These are phyloP conservation scores for Puffinus mauretanicus DNA, from an alignment of 2,113 vertebrate genomes.

Conservation along the genomic window DNA sequence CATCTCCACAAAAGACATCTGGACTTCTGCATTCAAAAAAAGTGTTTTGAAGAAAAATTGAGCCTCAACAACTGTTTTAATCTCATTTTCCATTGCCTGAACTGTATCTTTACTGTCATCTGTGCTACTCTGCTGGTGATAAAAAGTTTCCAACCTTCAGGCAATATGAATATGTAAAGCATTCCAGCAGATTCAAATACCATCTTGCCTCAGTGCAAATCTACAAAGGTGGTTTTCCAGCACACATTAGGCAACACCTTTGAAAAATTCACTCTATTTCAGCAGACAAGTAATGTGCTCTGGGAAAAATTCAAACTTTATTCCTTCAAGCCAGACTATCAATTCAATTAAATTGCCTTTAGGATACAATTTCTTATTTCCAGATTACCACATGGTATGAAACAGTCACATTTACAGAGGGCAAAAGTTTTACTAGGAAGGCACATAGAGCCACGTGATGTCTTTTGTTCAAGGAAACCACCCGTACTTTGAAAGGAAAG, in stretches of 20 bases:
- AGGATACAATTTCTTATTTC: background rate
- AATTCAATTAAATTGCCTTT: background rate
- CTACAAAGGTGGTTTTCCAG: slow-evolving; percentile 16
- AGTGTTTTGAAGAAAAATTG: background rate
- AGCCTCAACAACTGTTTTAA: background rate
- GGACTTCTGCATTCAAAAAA: background rate
- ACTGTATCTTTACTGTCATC: slow-evolving; percentile 37
- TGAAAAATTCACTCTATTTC: background rate
- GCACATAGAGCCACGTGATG: rapidly evolving
- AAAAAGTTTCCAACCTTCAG: slow-evolving; percentile 42
- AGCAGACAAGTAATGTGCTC: background rate
- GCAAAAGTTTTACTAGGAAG: background rate
- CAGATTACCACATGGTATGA: background rate
- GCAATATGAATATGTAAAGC: slow-evolving; percentile 17
- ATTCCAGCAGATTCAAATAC: slow-evolving; percentile 35
- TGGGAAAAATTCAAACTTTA: background rate
- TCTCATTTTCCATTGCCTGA: slow-evolving; percentile 20
- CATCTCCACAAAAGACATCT: background rate
- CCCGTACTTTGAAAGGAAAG: background rate
- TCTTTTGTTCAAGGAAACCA: background rate
- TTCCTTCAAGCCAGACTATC: background rate
- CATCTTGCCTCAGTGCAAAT: background rate
- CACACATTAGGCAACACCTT: background rate
- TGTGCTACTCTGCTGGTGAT: slow-evolving; percentile 4
- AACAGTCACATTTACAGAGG: background rate